Conservation (phyloP, 2,797 vertebrate genomes). For the Chaetodon trifasciatus region DNA sequence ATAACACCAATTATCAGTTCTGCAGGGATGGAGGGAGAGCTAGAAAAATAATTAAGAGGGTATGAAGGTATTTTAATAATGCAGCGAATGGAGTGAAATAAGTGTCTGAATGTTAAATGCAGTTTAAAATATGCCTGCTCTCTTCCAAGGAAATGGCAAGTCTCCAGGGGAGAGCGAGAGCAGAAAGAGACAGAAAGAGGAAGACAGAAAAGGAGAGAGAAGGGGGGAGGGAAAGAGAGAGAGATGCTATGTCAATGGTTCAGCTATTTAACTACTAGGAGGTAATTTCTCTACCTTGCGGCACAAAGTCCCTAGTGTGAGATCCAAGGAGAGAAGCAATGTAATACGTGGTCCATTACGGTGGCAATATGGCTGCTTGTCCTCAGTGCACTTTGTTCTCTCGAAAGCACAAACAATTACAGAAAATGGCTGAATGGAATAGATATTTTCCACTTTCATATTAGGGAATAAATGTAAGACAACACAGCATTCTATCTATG, state of each 20-base stretch:
- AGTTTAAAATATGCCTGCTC: conserved; percentile 74
- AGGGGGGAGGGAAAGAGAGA: conserved; percentile 23
- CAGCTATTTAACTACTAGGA: conserved; percentile 71
- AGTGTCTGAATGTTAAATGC: conserved; percentile 78
- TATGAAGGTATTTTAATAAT: conserved; percentile 82
- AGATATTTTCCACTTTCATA: conserved; percentile 44
- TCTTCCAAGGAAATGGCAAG: conserved; percentile 69
- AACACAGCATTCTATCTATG: not conserved
- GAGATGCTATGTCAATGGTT: conserved; percentile 64
- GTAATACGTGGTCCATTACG: conserved; percentile 54
- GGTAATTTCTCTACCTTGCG: conserved; percentile 71
- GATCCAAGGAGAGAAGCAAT: conserved; percentile 49
- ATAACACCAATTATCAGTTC: conserved; percentile 84
- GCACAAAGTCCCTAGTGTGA: conserved; percentile 51
- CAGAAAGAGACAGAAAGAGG: conserved; percentile 16
- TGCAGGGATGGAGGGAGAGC: conserved; percentile 66
- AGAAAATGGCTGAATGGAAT: conserved; percentile 44
- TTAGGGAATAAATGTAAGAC: conserved; percentile 44
- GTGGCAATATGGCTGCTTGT: conserved; percentile 53
- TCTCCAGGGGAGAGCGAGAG: conserved; percentile 62
- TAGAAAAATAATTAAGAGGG: conserved; percentile 77
- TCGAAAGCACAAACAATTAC: conserved; percentile 63
- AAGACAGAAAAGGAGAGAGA: conserved; percentile 30
- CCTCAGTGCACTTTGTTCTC: conserved; percentile 48
- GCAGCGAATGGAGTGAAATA: conserved; percentile 69